phyloP scores from a whole-genome alignment of 2,797 vertebrate species.

The Telmatherina bonti region DNA sequence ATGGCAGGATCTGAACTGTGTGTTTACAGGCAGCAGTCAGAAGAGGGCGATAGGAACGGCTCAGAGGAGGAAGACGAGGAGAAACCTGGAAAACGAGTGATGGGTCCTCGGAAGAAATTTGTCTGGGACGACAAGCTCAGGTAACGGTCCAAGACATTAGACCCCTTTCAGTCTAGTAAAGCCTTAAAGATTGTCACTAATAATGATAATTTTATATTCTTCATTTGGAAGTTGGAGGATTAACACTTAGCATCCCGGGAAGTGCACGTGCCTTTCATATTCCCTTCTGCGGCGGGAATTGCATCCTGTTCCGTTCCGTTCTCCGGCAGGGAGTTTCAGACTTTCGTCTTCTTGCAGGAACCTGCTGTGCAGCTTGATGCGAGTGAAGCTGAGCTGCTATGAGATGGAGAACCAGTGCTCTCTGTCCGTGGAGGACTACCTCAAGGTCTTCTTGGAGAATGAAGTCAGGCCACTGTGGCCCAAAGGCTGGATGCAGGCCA shows the following conservation, averaged over 20 bases:
- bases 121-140: constrained; percentile 96
- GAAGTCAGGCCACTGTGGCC: constrained; percentile 98
- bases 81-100: constrained; percentile 94
- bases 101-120: constrained; percentile 97
- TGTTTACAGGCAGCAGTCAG: constrained; percentile 87
- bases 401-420: constrained; percentile 95
- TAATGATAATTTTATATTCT: not conserved
- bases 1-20: not conserved
- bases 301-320: no score
- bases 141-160: constrained; percentile 65
- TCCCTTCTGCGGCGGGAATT: no score
- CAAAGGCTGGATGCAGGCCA: constrained; percentile 99
- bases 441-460: constrained; percentile 95
- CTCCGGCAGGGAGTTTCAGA: no score
- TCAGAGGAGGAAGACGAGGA: constrained; percentile 97
- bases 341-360: constrained; percentile 79
- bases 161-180: no score
- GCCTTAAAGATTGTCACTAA: no score
- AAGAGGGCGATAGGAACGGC: constrained; percentile 93
- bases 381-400: constrained; percentile 97
- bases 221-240: not conserved
- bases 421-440: constrained; percentile 94
- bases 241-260: not conserved
- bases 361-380: constrained; percentile 95
- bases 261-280: no score